Evolutionary conservation across 2,888 invertebrate genomes (phyloP), one percentile per base, ranked within the genome.

Genomic region (Meliscaeva auricollis): DNA sequence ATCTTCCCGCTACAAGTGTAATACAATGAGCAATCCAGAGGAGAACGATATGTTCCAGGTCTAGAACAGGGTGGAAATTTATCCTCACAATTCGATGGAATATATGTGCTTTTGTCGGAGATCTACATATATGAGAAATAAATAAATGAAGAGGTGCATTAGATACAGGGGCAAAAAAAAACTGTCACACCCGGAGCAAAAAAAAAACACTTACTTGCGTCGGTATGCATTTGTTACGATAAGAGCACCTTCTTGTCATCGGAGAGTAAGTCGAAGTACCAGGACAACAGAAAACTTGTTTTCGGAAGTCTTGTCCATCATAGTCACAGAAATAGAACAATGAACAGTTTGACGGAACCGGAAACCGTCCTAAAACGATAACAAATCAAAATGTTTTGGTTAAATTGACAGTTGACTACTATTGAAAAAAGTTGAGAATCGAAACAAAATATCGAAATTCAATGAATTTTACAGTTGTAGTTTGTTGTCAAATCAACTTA

Each of bases 11-110:
- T 90, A 83, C 93, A 93, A 0, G 90, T 91, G 78, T 93, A 93
- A 81, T 93, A 93, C 11, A 92, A 75, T 0, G 90, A 89, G 68
- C 92, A 93, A 82, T 93, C 91, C 3, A 88, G 87, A n/a, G 90
- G 90, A 2, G 91, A 91, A 38, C 91, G 88, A 81, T 91, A 93
- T 17, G 89, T 89, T 44, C 92, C 93, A 54, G 90, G 90, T 56
- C 89, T 88, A 3, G 88, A 77, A 87, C 92, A 93, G 2, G 91
- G 89, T 11, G 92, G 92, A 74, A 91, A 92, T 64, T 90, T 91
- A 26, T 88, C 79, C 56, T 90, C 90, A 78, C 89, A 90, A 64
- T 89, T 89, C 44, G 89, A 89, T 3, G 90, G 89, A 35, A 89
- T 88, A 76, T 89, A 89, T n/a, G 89, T 88, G 80, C 90, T 89